Conservation (phyloP, 2,888 invertebrate genomes). For the Aleiodes leptofemur region DNA sequence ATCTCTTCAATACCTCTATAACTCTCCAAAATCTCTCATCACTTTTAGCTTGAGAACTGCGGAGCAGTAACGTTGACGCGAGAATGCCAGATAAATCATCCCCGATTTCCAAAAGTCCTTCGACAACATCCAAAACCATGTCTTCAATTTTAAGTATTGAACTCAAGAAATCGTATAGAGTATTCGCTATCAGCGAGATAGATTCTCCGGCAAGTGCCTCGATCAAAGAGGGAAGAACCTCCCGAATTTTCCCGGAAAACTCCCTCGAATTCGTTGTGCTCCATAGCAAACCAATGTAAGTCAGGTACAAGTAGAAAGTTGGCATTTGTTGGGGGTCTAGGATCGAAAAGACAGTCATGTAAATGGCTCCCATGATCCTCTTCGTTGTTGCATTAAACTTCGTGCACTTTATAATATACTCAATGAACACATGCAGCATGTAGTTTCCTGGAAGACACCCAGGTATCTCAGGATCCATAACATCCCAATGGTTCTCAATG, state of each 20-base stretch:
- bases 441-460: conserved; percentile 54
- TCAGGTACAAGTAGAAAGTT: conserved; percentile 52
- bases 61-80: conserved; percentile 46
- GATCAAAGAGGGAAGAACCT: conserved; percentile 42
- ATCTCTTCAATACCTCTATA: conserved; percentile 29
- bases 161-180: background rate
- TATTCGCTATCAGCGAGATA: conserved; percentile 37
- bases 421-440: conserved; percentile 20
- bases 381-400: background rate
- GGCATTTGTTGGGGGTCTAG: conserved; percentile 55
- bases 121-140: conserved; percentile 36
- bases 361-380: conserved; percentile 47
- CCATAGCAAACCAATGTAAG: conserved; percentile 19
- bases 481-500: conserved; percentile 54
- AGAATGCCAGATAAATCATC: conserved; percentile 37
- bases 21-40: conserved; percentile 34
- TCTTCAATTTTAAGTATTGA: background rate
- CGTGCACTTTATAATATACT: background rate
- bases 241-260: conserved; percentile 43
- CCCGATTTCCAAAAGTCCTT: conserved; percentile 39
- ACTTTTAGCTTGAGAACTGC: background rate
- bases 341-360: conserved; percentile 46
- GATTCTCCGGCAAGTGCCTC: conserved; percentile 46
- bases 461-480: conserved; percentile 21
- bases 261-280: background rate